Base-by-base conservation (phyloP, 2,888 invertebrate species). In the Macaria liturata region DNA sequence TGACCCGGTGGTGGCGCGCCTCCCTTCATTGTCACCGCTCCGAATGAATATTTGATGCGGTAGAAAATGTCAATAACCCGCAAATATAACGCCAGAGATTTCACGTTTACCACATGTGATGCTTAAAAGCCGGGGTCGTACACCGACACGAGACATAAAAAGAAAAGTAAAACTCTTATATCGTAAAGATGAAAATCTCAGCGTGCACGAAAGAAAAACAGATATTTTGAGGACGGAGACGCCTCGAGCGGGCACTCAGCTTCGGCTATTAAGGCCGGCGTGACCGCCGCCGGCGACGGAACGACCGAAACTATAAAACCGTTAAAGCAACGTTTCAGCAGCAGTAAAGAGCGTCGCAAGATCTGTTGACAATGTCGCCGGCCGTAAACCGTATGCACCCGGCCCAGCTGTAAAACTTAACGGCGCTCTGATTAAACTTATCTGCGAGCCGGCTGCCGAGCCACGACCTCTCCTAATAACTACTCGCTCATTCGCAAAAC, bases 341-440 rank as follows among this genome's bases (percentile, higher is more conserved):
- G 89, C 88, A 80, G 89, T 91, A 91, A 91, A 91, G 91, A 89
- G 86, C 84, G 86, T 86, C 86, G 86, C 88, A 83, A 88, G 91
- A 90, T 91, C 90, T 91, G 90, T 91, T 90, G 91, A 91, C 91
- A 91, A 91, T 91, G 91, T 91, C 89, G 86, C 84, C 84, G 81
- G 81, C 89, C 77, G 88, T 91, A 91, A 91, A 91, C 82, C 89
- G 89, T 90, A 91, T 91, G 91, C 91, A 91, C 81, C 89, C 86
- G 83, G 78, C 83, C 72, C 77, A 75, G 81, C 81, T 84, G 81
- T 91, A 85, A 91, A 91, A 91, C 89, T 86, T 90, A 90, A 91
- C 83, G 83, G 84, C 84, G 73, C 88, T 85, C 87, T 91, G 88
- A 91, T 91, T 90, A 90, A 91, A 91, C 88, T 90, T 91, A 91